These are phyloP conservation scores for Lepidurus arcticus DNA, from an alignment of 1,140 invertebrate genomes.

Conservation along the genomic window DNA sequence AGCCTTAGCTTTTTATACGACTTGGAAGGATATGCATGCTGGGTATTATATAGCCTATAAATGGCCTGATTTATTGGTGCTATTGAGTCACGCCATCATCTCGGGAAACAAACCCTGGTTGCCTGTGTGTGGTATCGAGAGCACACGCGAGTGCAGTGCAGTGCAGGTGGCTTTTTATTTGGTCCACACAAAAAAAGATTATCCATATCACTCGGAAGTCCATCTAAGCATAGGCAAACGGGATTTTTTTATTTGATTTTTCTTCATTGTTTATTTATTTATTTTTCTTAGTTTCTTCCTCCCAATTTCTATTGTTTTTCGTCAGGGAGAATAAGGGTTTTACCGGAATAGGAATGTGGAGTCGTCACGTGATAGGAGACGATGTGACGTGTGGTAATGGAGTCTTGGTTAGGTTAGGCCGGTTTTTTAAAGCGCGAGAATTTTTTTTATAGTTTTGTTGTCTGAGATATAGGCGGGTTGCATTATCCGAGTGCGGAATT, in stretches of 20 bases:
- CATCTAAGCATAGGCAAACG: neutral
- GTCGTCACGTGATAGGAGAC: neutral
- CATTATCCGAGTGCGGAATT: neutral
- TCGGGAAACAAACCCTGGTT: constrained; percentile 12
- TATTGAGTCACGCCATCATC: constrained; percentile 18
- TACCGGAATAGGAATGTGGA: neutral
- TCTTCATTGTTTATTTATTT: neutral
- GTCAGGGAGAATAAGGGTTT: no score
- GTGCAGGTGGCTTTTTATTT: neutral
- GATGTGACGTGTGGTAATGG: neutral
- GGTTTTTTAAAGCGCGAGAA: neutral
- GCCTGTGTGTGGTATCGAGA: constrained; percentile 1
- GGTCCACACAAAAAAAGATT: neutral
- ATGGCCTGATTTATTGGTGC: constrained; percentile 3
- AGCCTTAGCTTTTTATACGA: neutral
- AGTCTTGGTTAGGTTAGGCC: neutral
- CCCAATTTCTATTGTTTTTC: no score
- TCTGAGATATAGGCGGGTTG: neutral
- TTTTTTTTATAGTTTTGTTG: neutral
- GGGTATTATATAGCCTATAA: constrained; percentile 11
- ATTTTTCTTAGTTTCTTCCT: neutral
- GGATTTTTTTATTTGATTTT: neutral
- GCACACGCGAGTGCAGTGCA: neutral
- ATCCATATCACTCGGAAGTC: neutral
- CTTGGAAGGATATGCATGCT: constrained; percentile 3